A percentile compares a stretch with the other conserved stretches of the same genome.
Conservation (phyloP, 2,797 vertebrate genomes). For the Artibeus lituratus region DNA sequence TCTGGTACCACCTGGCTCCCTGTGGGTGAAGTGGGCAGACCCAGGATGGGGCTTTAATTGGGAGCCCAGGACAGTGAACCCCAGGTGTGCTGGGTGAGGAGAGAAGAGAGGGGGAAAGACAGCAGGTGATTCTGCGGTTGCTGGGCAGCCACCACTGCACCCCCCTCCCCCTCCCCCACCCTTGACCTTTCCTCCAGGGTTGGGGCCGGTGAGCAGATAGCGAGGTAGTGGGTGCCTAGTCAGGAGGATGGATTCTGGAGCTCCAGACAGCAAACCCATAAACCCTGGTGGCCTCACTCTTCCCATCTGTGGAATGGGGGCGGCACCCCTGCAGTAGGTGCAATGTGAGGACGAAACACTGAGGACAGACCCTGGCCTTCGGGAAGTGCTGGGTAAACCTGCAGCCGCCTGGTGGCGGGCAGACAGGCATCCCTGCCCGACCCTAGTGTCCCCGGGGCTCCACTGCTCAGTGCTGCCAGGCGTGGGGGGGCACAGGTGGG, state of each 20-base stretch:
- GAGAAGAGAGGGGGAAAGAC: accelerated
- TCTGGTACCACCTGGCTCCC: background rate
- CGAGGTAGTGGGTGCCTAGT: background rate
- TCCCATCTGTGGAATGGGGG: background rate
- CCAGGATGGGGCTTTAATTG: background rate
- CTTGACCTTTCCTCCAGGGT: background rate
- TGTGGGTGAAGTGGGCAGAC: too few species aligned
- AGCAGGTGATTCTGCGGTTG: background rate
- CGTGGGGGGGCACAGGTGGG: background rate
- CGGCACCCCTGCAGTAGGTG: background rate
- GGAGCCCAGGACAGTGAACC: background rate
- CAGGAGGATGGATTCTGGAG: background rate
- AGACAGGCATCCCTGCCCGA: background rate
- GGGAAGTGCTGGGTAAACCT: too few species aligned
- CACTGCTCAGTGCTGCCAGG: background rate
- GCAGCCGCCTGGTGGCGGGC: background rate
- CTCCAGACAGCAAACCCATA: background rate
- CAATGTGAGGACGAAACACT: background rate
- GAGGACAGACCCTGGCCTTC: too few species aligned
- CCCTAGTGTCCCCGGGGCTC: background rate
- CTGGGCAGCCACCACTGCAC: background rate
- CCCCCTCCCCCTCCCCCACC: background rate
- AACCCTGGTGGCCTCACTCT: background rate
- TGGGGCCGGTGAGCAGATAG: accelerated
- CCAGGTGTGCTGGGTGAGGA: background rate